Percentiles rank a stretch among this genome's conserved stretches.
phyloP scores from a whole-genome alignment of 2,797 vertebrate genomes.

The Phyllotis vaccarum region DNA sequence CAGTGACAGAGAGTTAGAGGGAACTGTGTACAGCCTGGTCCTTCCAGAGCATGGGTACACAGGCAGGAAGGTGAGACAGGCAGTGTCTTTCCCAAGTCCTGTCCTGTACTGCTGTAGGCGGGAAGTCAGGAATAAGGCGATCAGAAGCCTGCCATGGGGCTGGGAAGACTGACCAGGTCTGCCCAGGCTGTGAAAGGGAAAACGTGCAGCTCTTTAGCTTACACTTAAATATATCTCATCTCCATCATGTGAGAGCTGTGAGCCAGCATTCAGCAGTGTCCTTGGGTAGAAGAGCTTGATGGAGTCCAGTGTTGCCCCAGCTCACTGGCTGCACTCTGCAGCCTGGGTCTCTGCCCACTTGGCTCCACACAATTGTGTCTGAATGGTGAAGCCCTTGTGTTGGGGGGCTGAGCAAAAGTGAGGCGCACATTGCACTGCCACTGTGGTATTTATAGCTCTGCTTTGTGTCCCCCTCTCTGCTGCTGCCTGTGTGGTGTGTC shows the following conservation, averaged over 20 bases:
- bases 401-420: neutral
- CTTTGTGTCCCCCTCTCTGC: neutral
- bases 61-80: neutral
- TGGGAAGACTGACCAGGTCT: neutral
- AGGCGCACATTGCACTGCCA: rapidly evolving
- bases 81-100: rapidly evolving
- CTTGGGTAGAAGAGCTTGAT: neutral
- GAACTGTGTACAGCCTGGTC: neutral
- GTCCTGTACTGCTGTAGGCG: neutral
- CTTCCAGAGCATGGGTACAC: neutral
- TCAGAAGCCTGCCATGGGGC: neutral
- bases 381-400: rapidly evolving
- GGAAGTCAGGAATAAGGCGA: neutral
- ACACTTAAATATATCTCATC: neutral
- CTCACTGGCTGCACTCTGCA: rapidly evolving
- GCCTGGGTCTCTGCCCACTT: too few relatives aligned
- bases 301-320: neutral
- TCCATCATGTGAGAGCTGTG: neutral
- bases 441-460: neutral
- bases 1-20: neutral
- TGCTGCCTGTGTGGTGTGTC: rapidly evolving
- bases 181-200: neutral
- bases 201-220: neutral
- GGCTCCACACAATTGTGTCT: rapidly evolving
- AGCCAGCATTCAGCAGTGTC: neutral